Conservation (phyloP, 2,888 invertebrate species). For the Parascotia fuliginaria region DNA sequence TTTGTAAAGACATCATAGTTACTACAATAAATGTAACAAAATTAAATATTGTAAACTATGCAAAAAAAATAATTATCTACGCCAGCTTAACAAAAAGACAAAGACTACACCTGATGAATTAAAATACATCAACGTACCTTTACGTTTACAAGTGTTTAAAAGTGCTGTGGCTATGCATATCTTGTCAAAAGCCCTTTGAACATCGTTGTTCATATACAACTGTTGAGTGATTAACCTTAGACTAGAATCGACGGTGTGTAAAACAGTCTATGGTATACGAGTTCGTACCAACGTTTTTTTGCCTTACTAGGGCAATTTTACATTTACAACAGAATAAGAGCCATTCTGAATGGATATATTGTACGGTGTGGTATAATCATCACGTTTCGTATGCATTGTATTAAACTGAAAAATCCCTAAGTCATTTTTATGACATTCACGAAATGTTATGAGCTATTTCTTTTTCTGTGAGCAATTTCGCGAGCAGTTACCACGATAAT, state of each 20-base stretch:
- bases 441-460: no score
- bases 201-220: slow-evolving; percentile 11
- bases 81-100: no score
- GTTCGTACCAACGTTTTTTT: slow-evolving; percentile 4
- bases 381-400: neutral
- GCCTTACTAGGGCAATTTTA: neutral
- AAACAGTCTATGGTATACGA: slow-evolving; percentile 1
- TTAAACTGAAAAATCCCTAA: no score
- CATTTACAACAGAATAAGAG: neutral
- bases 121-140: no score
- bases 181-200: slow-evolving; percentile 12
- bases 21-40: no score
- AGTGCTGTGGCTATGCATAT: neutral
- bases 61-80: no score
- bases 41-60: no score
- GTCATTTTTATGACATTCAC: no score
- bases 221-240: slow-evolving; percentile 33
- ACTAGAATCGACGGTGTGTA: slow-evolving; percentile 14
- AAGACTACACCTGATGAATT: no score
- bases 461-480: no score
- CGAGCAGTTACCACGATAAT: no score
- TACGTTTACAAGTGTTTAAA: neutral
- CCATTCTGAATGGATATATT: neutral
- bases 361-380: neutral
- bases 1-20: no score